These are phyloP conservation scores for Dasypogon diadema DNA, from an alignment of 2,888 invertebrate genomes.

Conservation along the genomic window DNA sequence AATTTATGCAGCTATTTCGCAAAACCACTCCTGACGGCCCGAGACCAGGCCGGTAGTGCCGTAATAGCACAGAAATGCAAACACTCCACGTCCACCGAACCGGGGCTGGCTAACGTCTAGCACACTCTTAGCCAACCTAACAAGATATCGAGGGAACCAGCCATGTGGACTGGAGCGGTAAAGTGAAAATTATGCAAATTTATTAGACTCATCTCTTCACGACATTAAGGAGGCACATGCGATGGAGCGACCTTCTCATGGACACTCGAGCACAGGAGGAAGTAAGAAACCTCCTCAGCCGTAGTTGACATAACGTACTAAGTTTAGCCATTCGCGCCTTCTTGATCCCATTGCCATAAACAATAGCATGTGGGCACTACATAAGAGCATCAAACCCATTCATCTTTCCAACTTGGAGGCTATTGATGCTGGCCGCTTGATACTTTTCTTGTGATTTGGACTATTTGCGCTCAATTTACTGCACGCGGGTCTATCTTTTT, in stretches of 20 bases:
- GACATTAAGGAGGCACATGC: conserved; percentile 34
- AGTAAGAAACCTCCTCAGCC: conserved; percentile 16
- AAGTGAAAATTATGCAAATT: conserved; percentile 41
- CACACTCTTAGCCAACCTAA: not conserved
- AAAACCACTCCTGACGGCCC: conserved; percentile 20
- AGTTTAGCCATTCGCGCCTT: conserved; percentile 9
- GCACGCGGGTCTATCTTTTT: not conserved
- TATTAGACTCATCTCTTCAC: conserved; percentile 28
- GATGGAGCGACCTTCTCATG: conserved; percentile 27
- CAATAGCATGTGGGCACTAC: conserved; percentile 1
- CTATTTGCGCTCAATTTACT: not conserved
- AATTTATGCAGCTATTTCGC: conserved; percentile 31
- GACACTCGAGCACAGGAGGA: conserved; percentile 11
- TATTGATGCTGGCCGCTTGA: not conserved
- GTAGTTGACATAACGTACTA: conserved; percentile 29
- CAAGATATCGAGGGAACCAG: not conserved
- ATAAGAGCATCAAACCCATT: conserved; percentile 29
- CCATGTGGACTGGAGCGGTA: conserved; percentile 29
- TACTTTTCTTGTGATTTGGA: not conserved
- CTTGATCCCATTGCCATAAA: conserved; percentile 19
- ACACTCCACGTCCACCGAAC: not conserved
- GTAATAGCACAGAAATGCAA: conserved; percentile 21
- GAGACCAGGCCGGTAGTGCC: not conserved
- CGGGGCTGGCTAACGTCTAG: not conserved
- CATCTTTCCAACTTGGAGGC: conserved; percentile 1